A percentile compares a stretch with the other conserved stretches of the same genome.
phyloP scores from a whole-genome alignment of 2,888 invertebrate species.

The Synergus umbraculus region DNA sequence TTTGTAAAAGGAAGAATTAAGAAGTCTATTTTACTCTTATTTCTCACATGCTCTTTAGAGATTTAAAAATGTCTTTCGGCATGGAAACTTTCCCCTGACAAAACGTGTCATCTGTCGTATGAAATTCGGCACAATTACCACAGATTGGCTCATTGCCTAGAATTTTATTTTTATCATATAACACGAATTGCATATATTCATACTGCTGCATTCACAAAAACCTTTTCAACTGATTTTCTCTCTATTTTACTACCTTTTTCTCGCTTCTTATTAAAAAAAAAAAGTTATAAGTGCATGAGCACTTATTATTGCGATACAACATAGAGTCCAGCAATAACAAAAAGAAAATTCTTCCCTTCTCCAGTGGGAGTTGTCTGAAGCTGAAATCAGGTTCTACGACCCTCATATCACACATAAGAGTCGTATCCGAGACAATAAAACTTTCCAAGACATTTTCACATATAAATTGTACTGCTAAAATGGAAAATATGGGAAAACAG shows the following conservation, averaged over 20 bases:
- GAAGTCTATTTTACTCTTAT: neutral
- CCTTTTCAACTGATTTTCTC: neutral
- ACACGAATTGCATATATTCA: neutral
- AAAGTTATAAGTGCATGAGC: too few species aligned
- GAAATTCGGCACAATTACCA: neutral
- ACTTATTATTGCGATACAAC: too few species aligned
- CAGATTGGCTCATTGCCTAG: slow-evolving; percentile 12
- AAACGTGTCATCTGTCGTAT: neutral
- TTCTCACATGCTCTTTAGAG: neutral
- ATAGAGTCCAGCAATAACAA: neutral
- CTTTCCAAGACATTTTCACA: neutral
- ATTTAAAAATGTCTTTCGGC: neutral
- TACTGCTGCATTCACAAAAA: neutral
- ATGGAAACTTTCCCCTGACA: neutral
- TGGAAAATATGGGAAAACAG: neutral
- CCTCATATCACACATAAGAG: neutral
- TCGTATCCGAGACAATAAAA: neutral
- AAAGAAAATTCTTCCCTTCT: neutral
- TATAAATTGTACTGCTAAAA: neutral
- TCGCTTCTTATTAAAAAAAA: neutral
- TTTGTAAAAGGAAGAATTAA: too few species aligned
- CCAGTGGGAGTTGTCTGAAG: neutral
- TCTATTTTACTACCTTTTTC: neutral
- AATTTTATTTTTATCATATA: slow-evolving; percentile 9
- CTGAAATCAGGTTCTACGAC: neutral